phyloP scores from a whole-genome alignment of 92 coral and sea anemone species.

The Pocillopora grandis region DNA sequence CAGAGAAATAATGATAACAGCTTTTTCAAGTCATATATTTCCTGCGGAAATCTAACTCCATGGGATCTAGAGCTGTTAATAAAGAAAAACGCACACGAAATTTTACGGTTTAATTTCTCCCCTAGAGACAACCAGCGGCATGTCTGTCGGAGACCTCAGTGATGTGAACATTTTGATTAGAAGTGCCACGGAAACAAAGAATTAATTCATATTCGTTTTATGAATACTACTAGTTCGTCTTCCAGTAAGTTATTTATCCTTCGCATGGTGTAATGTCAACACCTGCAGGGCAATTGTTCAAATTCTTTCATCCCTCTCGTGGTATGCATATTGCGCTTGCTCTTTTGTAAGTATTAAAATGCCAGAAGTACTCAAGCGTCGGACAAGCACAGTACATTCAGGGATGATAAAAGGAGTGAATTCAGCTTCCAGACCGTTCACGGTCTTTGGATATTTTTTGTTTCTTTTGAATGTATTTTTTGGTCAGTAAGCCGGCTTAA shows the following conservation, averaged over 20 bases:
- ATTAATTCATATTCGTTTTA: background rate
- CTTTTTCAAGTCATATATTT: too few relatives aligned
- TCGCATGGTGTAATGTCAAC: background rate
- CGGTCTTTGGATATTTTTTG: too few relatives aligned
- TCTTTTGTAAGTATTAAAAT: background rate
- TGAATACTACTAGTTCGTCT: background rate
- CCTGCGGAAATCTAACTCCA: too few relatives aligned
- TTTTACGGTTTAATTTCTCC: too few relatives aligned
- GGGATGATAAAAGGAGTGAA: conserved; percentile 1
- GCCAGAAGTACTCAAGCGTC: background rate
- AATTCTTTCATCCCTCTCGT: conserved; percentile 8
- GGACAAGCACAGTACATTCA: background rate
- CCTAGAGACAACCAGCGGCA: too few relatives aligned
- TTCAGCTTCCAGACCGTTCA: background rate
- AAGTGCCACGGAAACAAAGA: too few relatives aligned
- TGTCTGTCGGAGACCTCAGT: too few relatives aligned
- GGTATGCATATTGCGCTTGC: background rate
- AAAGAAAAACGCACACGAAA: too few relatives aligned
- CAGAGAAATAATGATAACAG: background rate
- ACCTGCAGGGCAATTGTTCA: conserved; percentile 16
- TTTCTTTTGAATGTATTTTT: too few relatives aligned
- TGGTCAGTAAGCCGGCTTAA: too few relatives aligned
- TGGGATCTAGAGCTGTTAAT: too few relatives aligned
- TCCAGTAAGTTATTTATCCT: background rate
- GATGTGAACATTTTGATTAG: too few relatives aligned